Base-by-base conservation (phyloP, 2,797 vertebrate species). In the Gadopsis marmoratus region DNA sequence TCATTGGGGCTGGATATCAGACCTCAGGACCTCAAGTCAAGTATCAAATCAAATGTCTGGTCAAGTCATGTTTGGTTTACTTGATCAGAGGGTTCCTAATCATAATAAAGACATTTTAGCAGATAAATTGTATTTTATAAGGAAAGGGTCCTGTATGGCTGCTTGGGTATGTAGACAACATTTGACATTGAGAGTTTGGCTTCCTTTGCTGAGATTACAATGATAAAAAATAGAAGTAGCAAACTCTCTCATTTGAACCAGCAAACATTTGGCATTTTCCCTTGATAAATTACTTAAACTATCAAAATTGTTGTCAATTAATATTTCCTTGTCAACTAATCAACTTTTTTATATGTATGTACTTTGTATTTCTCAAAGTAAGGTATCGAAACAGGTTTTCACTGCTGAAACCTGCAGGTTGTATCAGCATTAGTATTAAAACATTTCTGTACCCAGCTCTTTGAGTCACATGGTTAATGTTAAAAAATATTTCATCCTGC, bases 21-120 rank as follows among this genome's bases (percentile, higher is more conserved):
- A 72, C 23, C 3, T 29, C 13, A 35, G 14, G 21, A 14, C 6
- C 12, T 74, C 33, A 35, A 7, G 4, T 31, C 2, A 26, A 58
- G 7, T 47, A 17, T 3, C 11, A 23, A 56, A 69, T 55, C 63
- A 54, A 68, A 68, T 21, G 41, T 58, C 68, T 60, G 41, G 31
- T 53, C 10, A 41, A 33, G 11, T 9, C 16, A 23, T 17, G n/a
- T 31, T 61, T 11, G 33, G 41, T 63, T 45, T 47, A 47, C 14
- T 47, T 21, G 19, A n/a, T 48, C 41, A 16, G 47, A 48, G 19
- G 9, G 19, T 48, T 19, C 7, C 10, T n/a, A 12, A n/a, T 37
- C 33, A 33, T 59, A 37, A n/a, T n/a, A 37, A 37, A 2, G 19
- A 37, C 19, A 3, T 56, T 56, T 31, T 3, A 35, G 35, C 8